Evolutionary conservation across 64 coral and sea anemone genomes (phyloP), one percentile per base, ranked within the genome.

Genomic region (Astreopora myriophthalma): DNA sequence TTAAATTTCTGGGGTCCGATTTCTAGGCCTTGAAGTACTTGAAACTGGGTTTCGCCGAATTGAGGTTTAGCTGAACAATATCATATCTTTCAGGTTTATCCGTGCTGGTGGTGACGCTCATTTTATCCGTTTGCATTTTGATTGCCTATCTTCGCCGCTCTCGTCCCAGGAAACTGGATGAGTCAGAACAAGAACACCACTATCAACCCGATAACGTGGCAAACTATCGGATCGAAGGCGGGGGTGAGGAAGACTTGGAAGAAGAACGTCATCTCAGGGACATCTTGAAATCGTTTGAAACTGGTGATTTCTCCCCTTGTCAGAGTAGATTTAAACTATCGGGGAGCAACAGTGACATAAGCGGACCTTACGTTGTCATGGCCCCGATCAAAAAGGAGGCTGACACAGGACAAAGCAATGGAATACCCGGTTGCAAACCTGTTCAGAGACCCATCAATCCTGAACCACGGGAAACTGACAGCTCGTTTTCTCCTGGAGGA

Each of bases 181-280:
- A 80, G 5, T 71, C 40, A 14, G 37, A 87, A 14, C 87, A 78
- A 2, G 91, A 90, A 42, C 84, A 96, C 3, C 87, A 85, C 11
- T 96, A 94, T 69, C 88, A 89, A 33, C 95, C 91, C 5, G 95
- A 96, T 37, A 96, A 96, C 65, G 83, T 96, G 1, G 48, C 89
- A 5, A 92, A 94, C 27, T 96, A 96, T 46, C 92, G 86, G 52
- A 93, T 96, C 67, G 87, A 96, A n/a, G 95, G 95, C 5, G 95
- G 91, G n/a, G 90, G 90, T 0, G 95, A 96, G 35, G 92, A 90
- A 52, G 95, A 96, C 44, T 22, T 94, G n/a, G 69, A 89, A 4
- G 87, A 86, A 24, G 77, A 57, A 42, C 57, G 69, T 4, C 61
- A 75, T 30, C 48, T 85, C 17, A 94, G 78, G 64, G 89, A 89